These are phyloP conservation scores for Volucella inanis DNA, from an alignment of 2,888 invertebrate genomes.

Conservation along the genomic window DNA sequence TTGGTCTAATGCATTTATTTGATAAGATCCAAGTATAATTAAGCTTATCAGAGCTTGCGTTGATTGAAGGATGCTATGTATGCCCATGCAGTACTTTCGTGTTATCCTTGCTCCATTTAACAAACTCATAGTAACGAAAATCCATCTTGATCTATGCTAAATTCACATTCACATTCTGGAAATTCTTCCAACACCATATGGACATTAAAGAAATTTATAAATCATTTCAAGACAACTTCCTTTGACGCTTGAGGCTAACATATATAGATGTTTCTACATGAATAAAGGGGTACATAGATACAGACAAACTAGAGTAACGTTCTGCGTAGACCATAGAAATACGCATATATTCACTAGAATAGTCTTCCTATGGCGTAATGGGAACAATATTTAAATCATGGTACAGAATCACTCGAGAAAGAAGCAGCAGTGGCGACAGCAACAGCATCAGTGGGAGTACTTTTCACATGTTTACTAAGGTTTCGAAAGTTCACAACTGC, in stretches of 20 bases:
- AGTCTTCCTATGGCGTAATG: constrained; percentile 40
- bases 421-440: too few relatives aligned
- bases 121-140: constrained; percentile 22
- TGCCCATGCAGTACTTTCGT: constrained; percentile 8
- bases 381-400: constrained; percentile 65
- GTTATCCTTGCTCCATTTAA: constrained; percentile 37
- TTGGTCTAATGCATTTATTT: too few relatives aligned
- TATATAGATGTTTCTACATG: too few relatives aligned
- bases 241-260: background rate
- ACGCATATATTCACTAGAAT: constrained; percentile 17
- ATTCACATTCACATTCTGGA: constrained; percentile 37
- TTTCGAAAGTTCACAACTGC: constrained; percentile 28
- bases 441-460: background rate
- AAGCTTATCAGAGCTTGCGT: background rate
- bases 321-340: constrained; percentile 2
- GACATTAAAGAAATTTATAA: constrained; percentile 43
- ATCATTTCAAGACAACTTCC: background rate
- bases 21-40: background rate
- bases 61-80: background rate
- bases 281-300: too few relatives aligned
- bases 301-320: background rate
- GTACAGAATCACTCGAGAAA: constrained; percentile 13
- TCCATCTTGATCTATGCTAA: constrained; percentile 20
- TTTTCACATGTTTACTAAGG: constrained; percentile 32
- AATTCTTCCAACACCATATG: constrained; percentile 16